These are phyloP conservation scores for Pinctada fucata DNA, from an alignment of 2,888 invertebrate genomes.

Conservation along the genomic window DNA sequence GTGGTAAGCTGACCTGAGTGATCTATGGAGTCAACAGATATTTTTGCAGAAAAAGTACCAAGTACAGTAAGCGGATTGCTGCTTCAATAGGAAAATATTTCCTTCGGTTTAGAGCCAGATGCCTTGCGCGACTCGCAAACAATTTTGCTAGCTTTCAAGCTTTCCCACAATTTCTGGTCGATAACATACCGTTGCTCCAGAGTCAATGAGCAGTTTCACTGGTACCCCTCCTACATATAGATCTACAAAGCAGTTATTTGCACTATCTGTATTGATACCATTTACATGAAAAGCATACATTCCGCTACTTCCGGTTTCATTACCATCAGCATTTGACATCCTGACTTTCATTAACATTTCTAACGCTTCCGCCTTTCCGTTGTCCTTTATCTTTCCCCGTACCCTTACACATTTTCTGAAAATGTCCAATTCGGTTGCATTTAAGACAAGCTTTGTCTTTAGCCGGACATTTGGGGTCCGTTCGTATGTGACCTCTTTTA, in stretches of 20 bases:
- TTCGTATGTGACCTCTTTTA: conserved; percentile 8
- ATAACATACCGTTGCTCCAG: conserved; percentile 29
- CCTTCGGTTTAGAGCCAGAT: too few species aligned
- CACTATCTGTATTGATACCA: too few species aligned
- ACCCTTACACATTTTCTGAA: conserved; percentile 14
- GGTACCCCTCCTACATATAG: conserved; percentile 13
- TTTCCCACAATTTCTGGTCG: conserved; percentile 32
- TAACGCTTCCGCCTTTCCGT: conserved; percentile 1
- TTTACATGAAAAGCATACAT: too few species aligned
- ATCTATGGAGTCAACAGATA: too few species aligned
- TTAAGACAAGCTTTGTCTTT: conserved; percentile 21
- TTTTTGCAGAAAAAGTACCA: too few species aligned
- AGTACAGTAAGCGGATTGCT: conserved; percentile 19
- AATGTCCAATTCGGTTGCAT: conserved; percentile 34
- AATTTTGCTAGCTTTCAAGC: conserved; percentile 26
- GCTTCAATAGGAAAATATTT: conserved; percentile 11
- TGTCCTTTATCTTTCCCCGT: not conserved
- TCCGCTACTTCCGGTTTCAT: conserved; percentile 19
- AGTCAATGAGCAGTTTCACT: conserved; percentile 6
- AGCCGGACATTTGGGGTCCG: conserved; percentile 26
- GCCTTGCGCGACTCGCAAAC: too few species aligned
- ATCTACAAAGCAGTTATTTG: not conserved
- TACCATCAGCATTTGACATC: conserved; percentile 37
- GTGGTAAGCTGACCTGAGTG: too few species aligned
- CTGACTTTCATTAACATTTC: conserved; percentile 3